Base-by-base conservation (phyloP, 2,888 invertebrate species). In the Ichneumon xanthorius region DNA sequence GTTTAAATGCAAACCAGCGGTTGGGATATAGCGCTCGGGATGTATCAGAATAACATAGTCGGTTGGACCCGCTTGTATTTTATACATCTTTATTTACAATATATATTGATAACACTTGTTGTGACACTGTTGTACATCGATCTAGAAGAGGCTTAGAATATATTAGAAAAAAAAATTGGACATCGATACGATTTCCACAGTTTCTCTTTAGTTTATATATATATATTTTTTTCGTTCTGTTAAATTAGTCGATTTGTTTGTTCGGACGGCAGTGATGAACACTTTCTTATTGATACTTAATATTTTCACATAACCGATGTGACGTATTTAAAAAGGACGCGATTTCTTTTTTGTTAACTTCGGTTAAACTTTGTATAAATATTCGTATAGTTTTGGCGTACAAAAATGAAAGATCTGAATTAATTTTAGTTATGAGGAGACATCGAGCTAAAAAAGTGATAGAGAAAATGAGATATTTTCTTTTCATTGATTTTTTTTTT, bases 61-160 rank as follows among this genome's bases (percentile, higher is more conserved):
- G 76, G 7, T 37, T 68, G 9, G 37, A 67, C 9, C 22, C 14
- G 67, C 22, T n/a, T 45, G 7, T 48, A 86, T 88, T 91, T 87
- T 88, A 89, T 89, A 88, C 84, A 88, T 88, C 85, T 89, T 37
- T 91, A 91, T 91, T 91, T 91, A 91, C 91, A 91, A 89, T 83
- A 84, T 88, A 26, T 48, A 88, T 84, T 87, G 89, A 89, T 86
- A 88, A 87, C 89, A 87, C 63, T 63, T 63, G 26, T 16, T 61
- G 30, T 63, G 63, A 33, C 72, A 81, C 80, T 37, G 73, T 71
- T 87, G 76, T 75, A 83, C 83, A 86, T 67, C 55, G 45, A 83
- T 80, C 33, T 48, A 55, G 26, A 40, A 53, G 48, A 71, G 40
- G 33, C 45, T 58, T 50, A 26, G 68, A 50, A 55, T 50, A 58